Conservation (phyloP, 2,888 invertebrate genomes). For the Mythimna ferrago region DNA sequence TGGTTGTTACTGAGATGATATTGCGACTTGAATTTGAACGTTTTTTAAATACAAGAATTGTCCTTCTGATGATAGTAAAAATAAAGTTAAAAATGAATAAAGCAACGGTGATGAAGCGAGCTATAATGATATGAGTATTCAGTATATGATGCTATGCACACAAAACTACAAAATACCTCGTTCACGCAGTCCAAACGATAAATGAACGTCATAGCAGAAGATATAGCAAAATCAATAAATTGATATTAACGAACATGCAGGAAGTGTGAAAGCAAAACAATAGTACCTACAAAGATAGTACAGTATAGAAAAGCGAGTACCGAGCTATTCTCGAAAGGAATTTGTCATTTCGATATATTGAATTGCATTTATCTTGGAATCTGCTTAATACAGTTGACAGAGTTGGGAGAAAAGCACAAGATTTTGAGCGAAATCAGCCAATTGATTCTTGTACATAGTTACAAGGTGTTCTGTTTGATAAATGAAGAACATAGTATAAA, state of each 20-base stretch:
- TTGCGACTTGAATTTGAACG: no score
- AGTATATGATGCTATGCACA: slow-evolving; percentile 32
- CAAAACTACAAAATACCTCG: slow-evolving; percentile 26
- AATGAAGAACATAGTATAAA: slow-evolving; percentile 2
- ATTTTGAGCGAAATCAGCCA: slow-evolving; percentile 36
- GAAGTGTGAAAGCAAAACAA: slow-evolving; percentile 22
- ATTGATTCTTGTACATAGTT: slow-evolving; percentile 28
- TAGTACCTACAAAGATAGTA: slow-evolving; percentile 17
- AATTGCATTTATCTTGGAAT: slow-evolving; percentile 43
- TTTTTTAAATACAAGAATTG: no score
- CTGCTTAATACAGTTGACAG: not conserved
- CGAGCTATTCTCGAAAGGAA: slow-evolving; percentile 29
- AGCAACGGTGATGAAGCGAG: slow-evolving; percentile 55
- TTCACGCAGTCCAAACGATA: slow-evolving; percentile 28
- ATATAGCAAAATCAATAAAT: slow-evolving; percentile 36
- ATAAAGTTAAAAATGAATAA: slow-evolving; percentile 39
- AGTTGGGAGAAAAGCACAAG: slow-evolving; percentile 10
- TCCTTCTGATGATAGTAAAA: not conserved
- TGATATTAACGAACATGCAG: slow-evolving; percentile 47
- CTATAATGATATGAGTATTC: slow-evolving; percentile 28
- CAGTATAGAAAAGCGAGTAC: slow-evolving; percentile 53
- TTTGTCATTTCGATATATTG: slow-evolving; percentile 43
- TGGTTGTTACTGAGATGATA: no score
- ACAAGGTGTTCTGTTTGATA: not conserved
- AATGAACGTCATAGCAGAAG: slow-evolving; percentile 25